Evolutionary conservation across 2,113 vertebrate species (phyloP).

Genomic region (Sander lucioperca): DNA sequence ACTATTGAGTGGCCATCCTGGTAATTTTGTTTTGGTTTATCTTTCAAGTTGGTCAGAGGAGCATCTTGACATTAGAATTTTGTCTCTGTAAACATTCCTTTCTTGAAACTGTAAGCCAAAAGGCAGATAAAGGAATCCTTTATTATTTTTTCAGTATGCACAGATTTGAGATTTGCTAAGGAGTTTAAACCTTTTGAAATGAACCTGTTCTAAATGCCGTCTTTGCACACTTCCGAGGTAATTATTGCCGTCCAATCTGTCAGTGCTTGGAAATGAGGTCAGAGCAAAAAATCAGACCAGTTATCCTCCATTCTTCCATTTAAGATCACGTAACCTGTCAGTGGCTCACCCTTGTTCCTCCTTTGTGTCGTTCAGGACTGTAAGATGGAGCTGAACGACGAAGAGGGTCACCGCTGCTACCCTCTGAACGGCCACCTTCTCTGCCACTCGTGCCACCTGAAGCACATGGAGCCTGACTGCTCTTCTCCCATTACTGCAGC

Average conservation of each 20-base stretch:
- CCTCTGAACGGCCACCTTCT: conserved; percentile 93
- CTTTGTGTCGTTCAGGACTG: conserved; percentile 86
- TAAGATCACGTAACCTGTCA: not conserved
- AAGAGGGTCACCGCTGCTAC: conserved; percentile 96
- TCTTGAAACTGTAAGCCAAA: not conserved
- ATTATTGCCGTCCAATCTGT: conserved; percentile 6
- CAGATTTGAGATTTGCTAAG: not conserved
- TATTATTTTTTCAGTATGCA: not conserved
- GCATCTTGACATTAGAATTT: not conserved
- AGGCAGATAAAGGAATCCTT: conserved; percentile 1
- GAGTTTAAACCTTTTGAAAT: not conserved
- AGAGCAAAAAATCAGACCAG: not conserved
- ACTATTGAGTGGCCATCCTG: not conserved
- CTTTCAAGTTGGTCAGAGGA: conserved; percentile 3
- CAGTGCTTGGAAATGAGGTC: conserved; percentile 1
- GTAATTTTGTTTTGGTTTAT: not conserved
- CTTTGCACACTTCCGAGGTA: not conserved
- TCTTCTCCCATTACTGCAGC: conserved; percentile 65
- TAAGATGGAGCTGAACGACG: conserved; percentile 93
- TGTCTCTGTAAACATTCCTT: conserved; percentile 6
- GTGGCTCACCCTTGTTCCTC: not conserved
- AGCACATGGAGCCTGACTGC: conserved; percentile 87
- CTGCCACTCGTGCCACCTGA: conserved; percentile 94
- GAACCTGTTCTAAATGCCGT: not conserved
- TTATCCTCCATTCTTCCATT: not conserved